Evolutionary conservation across 1,140 invertebrate species (phyloP), one percentile per base, ranked within the genome.

Genomic region (Tyrophagus putrescentiae): DNA sequence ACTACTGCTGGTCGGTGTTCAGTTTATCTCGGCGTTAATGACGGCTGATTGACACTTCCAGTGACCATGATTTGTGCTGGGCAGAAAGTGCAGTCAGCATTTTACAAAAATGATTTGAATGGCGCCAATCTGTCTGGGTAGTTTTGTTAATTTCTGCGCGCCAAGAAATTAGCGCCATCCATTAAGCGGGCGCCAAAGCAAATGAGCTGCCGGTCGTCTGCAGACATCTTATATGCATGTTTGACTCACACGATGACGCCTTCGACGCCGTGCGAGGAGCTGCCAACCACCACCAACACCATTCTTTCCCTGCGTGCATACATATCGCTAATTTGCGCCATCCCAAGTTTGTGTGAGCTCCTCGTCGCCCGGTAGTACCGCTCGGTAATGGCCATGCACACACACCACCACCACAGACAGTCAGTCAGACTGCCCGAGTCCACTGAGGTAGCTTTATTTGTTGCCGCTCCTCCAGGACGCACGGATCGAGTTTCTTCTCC

Each of bases 111-210:
- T n/a, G n/a, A n/a, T n/a, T n/a, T n/a, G n/a, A n/a, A n/a, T n/a
- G n/a, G n/a, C n/a, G n/a, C n/a, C n/a, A n/a, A n/a, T n/a, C n/a
- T n/a, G n/a, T n/a, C n/a, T n/a, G n/a, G n/a, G n/a, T n/a, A n/a
- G n/a, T n/a, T n/a, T n/a, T n/a, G n/a, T 39, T 21, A 39, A 39
- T 13, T 39, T 39, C 36, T 13, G 13, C 36, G 13, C 36, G 31
- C 18, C 7, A 48, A 29, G 45, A 48, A 18, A 48, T 48, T 48
- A 18, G 45, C 45, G 45, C 45, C 45, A 48, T 48, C 45, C 45
- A 48, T 48, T 48, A 48, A 48, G 18, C 18, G 7, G 45, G 45
- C 45, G 45, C 45, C 45, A 48, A 39, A 13, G 13, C 13, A 21
- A 39, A 39, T 39, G 36, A 48, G 31, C n/a, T n/a, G n/a, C n/a